Conservation (phyloP, 2,888 invertebrate genomes). For the Cerastis rubricosa region DNA sequence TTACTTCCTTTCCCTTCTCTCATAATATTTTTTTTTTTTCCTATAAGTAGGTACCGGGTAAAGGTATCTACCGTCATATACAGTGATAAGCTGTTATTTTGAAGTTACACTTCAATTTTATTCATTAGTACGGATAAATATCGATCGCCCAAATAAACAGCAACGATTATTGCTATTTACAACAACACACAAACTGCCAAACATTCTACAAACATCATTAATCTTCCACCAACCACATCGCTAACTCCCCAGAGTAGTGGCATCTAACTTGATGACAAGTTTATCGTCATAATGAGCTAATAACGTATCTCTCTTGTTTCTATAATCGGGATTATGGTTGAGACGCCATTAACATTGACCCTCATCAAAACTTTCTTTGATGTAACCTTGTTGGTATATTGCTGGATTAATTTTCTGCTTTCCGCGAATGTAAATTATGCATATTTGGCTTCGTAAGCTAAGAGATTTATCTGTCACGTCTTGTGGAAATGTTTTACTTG, state of each 20-base stretch:
- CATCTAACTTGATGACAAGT: conserved; percentile 55
- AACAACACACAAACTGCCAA: conserved; percentile 21
- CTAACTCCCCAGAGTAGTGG: conserved; percentile 36
- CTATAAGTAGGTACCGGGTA: too few species aligned
- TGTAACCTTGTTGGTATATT: conserved; percentile 70
- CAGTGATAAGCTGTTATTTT: too few species aligned
- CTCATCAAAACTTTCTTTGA: conserved; percentile 82
- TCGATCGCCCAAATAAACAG: conserved; percentile 3
- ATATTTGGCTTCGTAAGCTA: conserved; percentile 62
- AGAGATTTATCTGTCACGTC: conserved; percentile 43
- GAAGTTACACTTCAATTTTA: too few species aligned
- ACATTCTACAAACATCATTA: conserved; percentile 39
- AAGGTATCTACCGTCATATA: too few species aligned
- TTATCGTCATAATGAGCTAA: conserved; percentile 60
- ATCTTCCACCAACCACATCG: conserved; percentile 42
- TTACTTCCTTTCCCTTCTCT: too few species aligned
- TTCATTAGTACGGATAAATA: neutral
- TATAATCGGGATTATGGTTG: conserved; percentile 68
- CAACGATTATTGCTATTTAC: conserved; percentile 16
- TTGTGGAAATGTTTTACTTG: conserved; percentile 15
- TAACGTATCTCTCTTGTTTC: conserved; percentile 61
- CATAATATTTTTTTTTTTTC: too few species aligned
- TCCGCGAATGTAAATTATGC: conserved; percentile 75
- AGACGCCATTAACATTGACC: conserved; percentile 79
- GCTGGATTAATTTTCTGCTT: conserved; percentile 76